phyloP scores from a whole-genome alignment of 2,797 vertebrate species.

The Manis javanica region DNA sequence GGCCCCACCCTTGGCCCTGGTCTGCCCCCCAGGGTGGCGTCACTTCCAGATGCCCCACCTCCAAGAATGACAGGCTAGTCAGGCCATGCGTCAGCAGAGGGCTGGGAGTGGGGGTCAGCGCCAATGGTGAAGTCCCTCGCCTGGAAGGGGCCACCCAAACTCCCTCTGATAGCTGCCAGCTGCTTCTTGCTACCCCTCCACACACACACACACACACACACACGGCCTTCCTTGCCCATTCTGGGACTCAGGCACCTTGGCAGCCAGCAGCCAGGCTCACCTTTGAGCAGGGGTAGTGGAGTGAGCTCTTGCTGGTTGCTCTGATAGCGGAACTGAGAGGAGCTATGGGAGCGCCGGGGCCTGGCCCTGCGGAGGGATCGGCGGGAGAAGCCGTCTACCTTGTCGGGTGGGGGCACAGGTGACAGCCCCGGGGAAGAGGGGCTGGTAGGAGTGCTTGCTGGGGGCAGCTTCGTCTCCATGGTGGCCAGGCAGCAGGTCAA shows the following conservation, averaged over 20 bases:
- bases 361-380: constrained; percentile 95
- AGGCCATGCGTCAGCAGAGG: constrained; percentile 73
- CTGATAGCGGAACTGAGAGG: constrained; percentile 97
- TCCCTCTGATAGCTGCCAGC: neutral
- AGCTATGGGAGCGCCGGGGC: constrained; percentile 95
- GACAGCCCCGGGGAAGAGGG: constrained; percentile 96
- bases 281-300: constrained; percentile 94
- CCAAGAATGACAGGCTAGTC: constrained; percentile 68
- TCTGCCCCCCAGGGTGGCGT: constrained; percentile 56
- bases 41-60: constrained; percentile 70
- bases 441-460: constrained; percentile 89
- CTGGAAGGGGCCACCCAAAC: neutral
- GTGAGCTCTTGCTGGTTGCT: constrained; percentile 97
- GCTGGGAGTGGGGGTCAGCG: constrained; percentile 22
- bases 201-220: too few relatives aligned
- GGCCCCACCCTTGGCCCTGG: constrained; percentile 63
- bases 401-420: constrained; percentile 94
- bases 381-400: constrained; percentile 96
- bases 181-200: neutral
- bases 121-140: neutral
- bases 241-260: neutral
- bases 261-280: constrained; percentile 84
- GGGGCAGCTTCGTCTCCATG: constrained; percentile 91
- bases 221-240: neutral
- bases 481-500: neutral